These are phyloP conservation scores for Hirtodrosophila alboralis DNA, from an alignment of 2,888 invertebrate genomes.

Conservation along the genomic window DNA sequence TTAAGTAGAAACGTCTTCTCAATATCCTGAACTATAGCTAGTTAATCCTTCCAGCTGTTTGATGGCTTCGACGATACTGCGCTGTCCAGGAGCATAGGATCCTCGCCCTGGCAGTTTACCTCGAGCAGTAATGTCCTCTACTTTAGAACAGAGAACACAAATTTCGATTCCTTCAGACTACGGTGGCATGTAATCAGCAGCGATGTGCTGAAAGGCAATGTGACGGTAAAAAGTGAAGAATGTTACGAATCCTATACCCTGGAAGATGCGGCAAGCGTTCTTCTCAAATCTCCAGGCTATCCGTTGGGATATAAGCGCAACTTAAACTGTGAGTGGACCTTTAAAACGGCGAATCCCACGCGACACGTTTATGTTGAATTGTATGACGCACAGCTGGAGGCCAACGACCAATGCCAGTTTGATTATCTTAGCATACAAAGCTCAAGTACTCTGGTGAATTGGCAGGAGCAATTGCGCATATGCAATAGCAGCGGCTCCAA, in stretches of 20 bases:
- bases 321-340: conserved; percentile 90
- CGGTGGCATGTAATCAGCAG: conserved; percentile 75
- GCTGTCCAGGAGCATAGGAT: conserved; percentile 74
- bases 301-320: conserved; percentile 87
- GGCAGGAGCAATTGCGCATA: conserved; percentile 85
- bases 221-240: conserved; percentile 18
- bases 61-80: conserved; percentile 90
- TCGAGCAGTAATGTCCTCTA: conserved; percentile 88
- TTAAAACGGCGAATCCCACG: conserved; percentile 86
- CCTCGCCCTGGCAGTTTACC: conserved; percentile 82
- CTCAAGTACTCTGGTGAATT: conserved; percentile 85
- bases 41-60: conserved; percentile 85
- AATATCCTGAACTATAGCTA: too few species aligned
- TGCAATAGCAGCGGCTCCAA: conserved; percentile 85
- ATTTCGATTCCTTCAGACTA: conserved; percentile 72
- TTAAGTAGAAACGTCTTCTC: too few species aligned
- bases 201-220: conserved; percentile 38
- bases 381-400: conserved; percentile 86
- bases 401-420: conserved; percentile 84
- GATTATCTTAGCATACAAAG: conserved; percentile 88
- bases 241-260: conserved; percentile 54
- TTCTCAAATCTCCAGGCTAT: conserved; percentile 90
- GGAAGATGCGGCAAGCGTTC: conserved; percentile 31
- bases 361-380: conserved; percentile 87
- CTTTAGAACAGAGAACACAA: conserved; percentile 82